A percentile compares a stretch with the other conserved stretches of the same genome.
These are phyloP conservation scores for Neoaliturus tenellus DNA, from an alignment of 2,888 invertebrate genomes.

Conservation along the genomic window DNA sequence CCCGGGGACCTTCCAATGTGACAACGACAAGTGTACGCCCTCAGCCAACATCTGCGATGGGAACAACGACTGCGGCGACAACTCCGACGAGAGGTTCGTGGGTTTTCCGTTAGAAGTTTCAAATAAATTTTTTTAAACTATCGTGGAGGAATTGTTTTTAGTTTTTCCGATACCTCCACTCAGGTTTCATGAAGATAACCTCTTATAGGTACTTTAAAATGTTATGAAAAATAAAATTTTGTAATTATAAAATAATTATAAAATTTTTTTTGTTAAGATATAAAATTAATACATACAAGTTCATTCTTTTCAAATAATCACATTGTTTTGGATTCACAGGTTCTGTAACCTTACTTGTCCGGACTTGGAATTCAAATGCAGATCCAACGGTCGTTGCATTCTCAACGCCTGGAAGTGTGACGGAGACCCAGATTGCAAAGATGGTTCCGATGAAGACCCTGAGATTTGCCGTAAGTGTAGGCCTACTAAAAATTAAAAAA, in stretches of 20 bases:
- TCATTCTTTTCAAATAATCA: too few species aligned
- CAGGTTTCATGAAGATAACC: too few species aligned
- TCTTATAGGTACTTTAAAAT: too few species aligned
- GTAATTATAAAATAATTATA: too few species aligned
- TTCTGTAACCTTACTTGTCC: constrained; percentile 92
- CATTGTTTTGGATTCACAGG: constrained; percentile 55
- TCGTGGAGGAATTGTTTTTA: too few species aligned
- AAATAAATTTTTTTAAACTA: too few species aligned
- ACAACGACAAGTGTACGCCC: constrained; percentile 94
- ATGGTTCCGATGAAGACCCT: constrained; percentile 95
- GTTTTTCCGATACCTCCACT: too few species aligned
- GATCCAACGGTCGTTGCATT: constrained; percentile 91
- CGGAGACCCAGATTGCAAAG: constrained; percentile 96
- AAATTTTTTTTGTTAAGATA: too few species aligned
- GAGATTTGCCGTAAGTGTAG: constrained; percentile 83
- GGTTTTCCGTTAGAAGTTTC: too few species aligned
- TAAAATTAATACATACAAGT: too few species aligned
- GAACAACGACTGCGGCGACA: constrained; percentile 93
- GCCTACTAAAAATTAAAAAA: too few species aligned
- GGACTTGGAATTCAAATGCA: constrained; percentile 93
- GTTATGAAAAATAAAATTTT: too few species aligned
- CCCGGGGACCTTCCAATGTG: constrained; percentile 95
- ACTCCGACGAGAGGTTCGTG: constrained; percentile 78
- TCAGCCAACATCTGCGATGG: constrained; percentile 96
- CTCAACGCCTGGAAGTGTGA: constrained; percentile 95